These are phyloP conservation scores for Ceyx melanurus DNA, from an alignment of 2,113 vertebrate genomes.

Conservation along the genomic window DNA sequence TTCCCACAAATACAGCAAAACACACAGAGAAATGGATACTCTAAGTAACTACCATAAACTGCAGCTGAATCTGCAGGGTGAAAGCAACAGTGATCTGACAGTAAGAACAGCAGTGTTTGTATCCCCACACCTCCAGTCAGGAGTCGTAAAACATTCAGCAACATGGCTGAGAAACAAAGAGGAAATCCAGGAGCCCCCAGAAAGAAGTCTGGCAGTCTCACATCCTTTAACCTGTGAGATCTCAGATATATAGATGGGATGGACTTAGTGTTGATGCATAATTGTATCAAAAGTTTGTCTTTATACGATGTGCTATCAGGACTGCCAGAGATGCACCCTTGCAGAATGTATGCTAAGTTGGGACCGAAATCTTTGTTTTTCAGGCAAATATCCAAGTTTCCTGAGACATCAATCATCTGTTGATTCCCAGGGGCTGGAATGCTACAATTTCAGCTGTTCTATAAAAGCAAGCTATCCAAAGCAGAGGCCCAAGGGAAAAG, in stretches of 20 bases:
- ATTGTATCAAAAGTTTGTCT: not conserved
- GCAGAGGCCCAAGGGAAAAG: not conserved
- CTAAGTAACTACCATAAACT: not conserved
- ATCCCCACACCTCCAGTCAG: not conserved
- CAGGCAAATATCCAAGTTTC: not conserved
- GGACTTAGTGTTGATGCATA: not conserved
- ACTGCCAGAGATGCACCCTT: rapidly evolving
- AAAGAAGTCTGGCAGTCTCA: not conserved
- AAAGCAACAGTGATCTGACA: not conserved
- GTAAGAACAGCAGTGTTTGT: not conserved
- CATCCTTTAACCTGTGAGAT: not conserved
- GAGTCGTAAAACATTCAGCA: not conserved
- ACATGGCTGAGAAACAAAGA: not conserved
- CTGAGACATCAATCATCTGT: not conserved
- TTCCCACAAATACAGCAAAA: not conserved
- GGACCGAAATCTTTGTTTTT: not conserved
- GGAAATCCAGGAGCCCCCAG: not conserved
- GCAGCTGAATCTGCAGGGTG: not conserved
- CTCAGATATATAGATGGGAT: not conserved
- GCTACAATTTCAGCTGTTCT: not conserved
- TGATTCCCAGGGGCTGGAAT: not conserved
- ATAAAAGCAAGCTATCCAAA: not conserved
- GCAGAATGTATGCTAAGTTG: not conserved
- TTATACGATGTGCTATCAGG: not conserved
- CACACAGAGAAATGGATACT: rapidly evolving